Conservation (phyloP, 2,888 invertebrate genomes). For the Tridacna gigas region DNA sequence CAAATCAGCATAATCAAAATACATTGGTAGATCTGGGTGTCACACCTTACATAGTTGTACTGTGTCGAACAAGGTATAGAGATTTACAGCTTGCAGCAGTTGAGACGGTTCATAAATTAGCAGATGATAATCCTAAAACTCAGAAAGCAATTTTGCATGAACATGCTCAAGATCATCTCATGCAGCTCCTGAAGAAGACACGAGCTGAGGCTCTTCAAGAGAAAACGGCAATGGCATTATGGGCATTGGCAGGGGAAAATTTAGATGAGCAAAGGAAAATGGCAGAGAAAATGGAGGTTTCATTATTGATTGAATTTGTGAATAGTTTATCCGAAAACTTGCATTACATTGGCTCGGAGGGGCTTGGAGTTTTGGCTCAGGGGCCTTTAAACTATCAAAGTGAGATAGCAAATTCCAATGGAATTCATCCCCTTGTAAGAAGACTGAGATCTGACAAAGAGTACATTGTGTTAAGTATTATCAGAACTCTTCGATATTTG, state of each 20-base stretch:
- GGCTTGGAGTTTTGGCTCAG: conserved; percentile 81
- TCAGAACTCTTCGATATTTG: conserved; percentile 80
- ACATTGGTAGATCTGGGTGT: conserved; percentile 79
- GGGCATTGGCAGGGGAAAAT: conserved; percentile 83
- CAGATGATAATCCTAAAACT: conserved; percentile 78
- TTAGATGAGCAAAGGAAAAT: conserved; percentile 79
- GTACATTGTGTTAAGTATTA: conserved; percentile 82
- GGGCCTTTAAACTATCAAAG: conserved; percentile 81
- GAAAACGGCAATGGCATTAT: conserved; percentile 82
- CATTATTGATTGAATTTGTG: conserved; percentile 82
- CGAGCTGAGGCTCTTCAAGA: conserved; percentile 76
- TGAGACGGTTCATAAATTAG: conserved; percentile 80
- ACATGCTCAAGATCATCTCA: conserved; percentile 80
- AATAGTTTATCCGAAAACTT: conserved; percentile 81
- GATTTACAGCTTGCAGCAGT: conserved; percentile 83
- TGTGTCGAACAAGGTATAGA: conserved; percentile 74
- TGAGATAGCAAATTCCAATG: conserved; percentile 81
- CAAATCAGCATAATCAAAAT: conserved; percentile 78
- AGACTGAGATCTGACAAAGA: conserved; percentile 81
- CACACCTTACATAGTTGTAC: conserved; percentile 76
- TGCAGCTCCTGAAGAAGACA: conserved; percentile 80
- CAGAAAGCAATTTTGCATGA: conserved; percentile 78
- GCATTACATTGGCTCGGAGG: conserved; percentile 84
- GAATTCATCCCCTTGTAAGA: conserved; percentile 80
- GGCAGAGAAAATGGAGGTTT: conserved; percentile 82